Evolutionary conservation across 2,113 vertebrate genomes (phyloP).

Genomic region (Sterrhoptilus dennistouni): DNA sequence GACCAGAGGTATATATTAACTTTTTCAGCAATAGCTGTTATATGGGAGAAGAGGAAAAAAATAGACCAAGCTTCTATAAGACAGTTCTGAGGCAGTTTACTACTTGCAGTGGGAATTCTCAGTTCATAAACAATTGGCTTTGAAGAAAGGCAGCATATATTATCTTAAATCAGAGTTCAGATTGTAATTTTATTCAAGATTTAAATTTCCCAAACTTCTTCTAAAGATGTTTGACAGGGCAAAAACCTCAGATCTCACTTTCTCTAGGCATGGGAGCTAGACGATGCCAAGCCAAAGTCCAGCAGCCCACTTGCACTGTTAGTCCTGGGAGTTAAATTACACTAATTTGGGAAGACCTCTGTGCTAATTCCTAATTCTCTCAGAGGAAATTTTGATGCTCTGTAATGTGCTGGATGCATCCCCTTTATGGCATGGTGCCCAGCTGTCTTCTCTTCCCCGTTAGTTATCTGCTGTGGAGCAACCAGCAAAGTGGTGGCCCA

Average conservation of each 20-base stretch:
- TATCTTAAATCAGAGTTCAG: background rate
- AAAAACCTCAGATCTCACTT: accelerated
- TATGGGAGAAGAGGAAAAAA: background rate
- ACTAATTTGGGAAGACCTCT: background rate
- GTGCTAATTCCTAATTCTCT: background rate
- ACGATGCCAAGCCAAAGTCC: accelerated
- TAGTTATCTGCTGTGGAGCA: background rate
- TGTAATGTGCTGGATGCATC: background rate
- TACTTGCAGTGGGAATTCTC: background rate
- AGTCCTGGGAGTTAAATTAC: background rate
- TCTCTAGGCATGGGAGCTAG: accelerated
- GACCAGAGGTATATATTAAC: accelerated
- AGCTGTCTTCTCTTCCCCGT: background rate
- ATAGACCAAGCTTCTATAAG: background rate
- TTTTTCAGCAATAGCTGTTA: background rate
- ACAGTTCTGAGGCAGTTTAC: background rate
- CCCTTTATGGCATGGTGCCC: accelerated
- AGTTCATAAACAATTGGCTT: background rate
- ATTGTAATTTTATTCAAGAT: background rate
- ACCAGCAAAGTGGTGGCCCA: background rate
- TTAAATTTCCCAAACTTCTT: background rate
- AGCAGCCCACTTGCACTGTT: background rate
- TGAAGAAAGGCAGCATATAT: background rate
- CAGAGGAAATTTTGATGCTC: background rate
- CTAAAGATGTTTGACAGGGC: background rate